Evolutionary conservation across 2,797 vertebrate genomes (phyloP), one percentile per base, ranked within the genome.

Genomic region (Enteromius thamalakanensis): DNA sequence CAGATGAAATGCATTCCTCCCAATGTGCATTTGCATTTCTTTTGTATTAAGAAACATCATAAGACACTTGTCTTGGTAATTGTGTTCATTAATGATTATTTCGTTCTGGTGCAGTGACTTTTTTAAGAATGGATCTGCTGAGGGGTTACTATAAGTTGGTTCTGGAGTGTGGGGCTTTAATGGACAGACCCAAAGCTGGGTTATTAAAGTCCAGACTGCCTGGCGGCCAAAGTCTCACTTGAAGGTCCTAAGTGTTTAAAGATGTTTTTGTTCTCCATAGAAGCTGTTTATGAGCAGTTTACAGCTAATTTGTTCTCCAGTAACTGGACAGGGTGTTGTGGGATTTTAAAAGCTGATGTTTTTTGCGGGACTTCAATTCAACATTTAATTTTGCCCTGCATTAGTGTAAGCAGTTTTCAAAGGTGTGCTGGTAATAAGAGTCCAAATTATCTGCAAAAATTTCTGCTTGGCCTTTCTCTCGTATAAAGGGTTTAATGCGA

Each of bases 231-330:
- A 90, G 86, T 85, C 79, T 88, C 83, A 82, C 75, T 75, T 89
- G 89, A 90, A 77, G 85, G 29, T 82, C 74, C 87, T 86, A 92
- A 92, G 90, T 90, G 88, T 89, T 93, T 91, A 90, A 92, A 93
- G 90, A 92, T 91, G 90, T 91, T 89, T 89, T 85, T 88, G 79
- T 91, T 91, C 67, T 58, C 86, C 86, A 87, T 58, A 88, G 82
- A 84, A 89, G 85, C 51, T 89, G 87, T 92, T 93, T 91, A 89
- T 88, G 84, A 90, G 90, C 69, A 42, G 89, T 82, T 86, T 80
- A 40, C 81, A 89, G 89, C 87, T 90, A 32, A 90, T 92, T 92
- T 90, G 87, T 89, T 87, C 88, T 87, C 77, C 89, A 86, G 89
- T 74, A 84, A 79, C 90, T 87, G 85, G 86, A 88, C n/a, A 55